Percentiles rank a stretch among this genome's conserved stretches.
Conservation (phyloP, 2,888 invertebrate species). For the Opisthograptis luteolata region DNA sequence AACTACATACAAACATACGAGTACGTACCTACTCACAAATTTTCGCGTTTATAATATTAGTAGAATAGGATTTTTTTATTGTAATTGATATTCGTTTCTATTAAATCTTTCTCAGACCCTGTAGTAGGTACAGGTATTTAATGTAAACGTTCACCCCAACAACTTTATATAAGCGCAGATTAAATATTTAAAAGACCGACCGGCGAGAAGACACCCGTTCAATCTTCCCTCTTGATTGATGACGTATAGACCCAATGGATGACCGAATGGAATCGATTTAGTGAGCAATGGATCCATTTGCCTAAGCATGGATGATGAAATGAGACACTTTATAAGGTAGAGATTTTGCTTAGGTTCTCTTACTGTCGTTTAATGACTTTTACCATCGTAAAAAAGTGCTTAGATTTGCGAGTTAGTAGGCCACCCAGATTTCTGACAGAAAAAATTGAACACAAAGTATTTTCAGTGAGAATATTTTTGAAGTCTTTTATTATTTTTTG, state of each 20-base stretch:
- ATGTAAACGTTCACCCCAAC: constrained; percentile 8
- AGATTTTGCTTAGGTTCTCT: constrained; percentile 30
- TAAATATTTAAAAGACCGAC: constrained; percentile 35
- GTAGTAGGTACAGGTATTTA: not conserved
- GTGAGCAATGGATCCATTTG: constrained; percentile 71
- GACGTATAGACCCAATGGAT: constrained; percentile 64
- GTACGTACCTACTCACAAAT: no score
- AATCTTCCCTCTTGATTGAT: constrained; percentile 76
- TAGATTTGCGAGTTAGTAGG: no score
- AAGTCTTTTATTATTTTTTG: no score
- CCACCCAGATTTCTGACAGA: no score
- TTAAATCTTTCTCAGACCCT: no score
- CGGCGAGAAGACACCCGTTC: constrained; percentile 56
- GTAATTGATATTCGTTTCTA: no score
- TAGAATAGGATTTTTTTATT: no score
- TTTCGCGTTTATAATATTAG: no score
- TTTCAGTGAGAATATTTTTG: no score
- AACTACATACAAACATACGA: no score
- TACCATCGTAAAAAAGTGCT: no score
- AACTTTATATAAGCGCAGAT: constrained; percentile 31
- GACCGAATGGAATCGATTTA: constrained; percentile 75
- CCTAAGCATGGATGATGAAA: constrained; percentile 71
- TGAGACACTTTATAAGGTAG: constrained; percentile 45
- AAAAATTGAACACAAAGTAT: no score
- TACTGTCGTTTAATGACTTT: constrained; percentile 25